Evolutionary conservation across 1,140 invertebrate genomes (phyloP).

Genomic region (Pachypeltis micranthus): DNA sequence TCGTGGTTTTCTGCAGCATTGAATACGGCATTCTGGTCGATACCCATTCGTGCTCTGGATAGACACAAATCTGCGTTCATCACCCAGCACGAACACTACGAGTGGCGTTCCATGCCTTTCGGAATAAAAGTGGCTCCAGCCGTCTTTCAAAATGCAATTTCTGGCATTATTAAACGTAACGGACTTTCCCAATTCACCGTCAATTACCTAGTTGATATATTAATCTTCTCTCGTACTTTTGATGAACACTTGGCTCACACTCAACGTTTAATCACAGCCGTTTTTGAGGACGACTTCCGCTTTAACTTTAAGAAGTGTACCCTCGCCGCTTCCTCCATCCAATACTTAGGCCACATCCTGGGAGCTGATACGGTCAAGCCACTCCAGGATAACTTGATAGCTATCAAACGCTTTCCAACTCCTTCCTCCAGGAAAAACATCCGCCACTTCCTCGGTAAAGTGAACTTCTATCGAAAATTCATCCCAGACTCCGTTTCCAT

Average conservation of each 20-base stretch:
- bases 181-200: neutral
- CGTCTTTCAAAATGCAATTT: conserved; percentile 35
- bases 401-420: conserved; percentile 29
- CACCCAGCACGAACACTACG: conserved; percentile 31
- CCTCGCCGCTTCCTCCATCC: conserved; percentile 28
- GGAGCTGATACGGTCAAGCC: conserved; percentile 26
- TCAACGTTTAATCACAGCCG: neutral
- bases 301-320: conserved; percentile 31
- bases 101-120: conserved; percentile 32
- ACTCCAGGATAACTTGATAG: no score
- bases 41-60: conserved; percentile 28
- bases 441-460: conserved; percentile 30
- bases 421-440: conserved; percentile 24
- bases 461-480: conserved; percentile 29
- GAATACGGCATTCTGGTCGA: conserved; percentile 36
- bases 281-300: conserved; percentile 29
- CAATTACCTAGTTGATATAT: neutral
- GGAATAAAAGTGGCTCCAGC: conserved; percentile 35
- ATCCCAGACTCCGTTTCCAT: no score
- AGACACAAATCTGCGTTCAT: conserved; percentile 30
- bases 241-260: neutral
- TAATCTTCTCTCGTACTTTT: neutral
- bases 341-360: conserved; percentile 32
- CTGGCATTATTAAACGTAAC: neutral
- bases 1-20: conserved; percentile 33